Evolutionary conservation across 2,113 vertebrate species (phyloP), one percentile per base, ranked within the genome.

Genomic region (Orycteropus afer): DNA sequence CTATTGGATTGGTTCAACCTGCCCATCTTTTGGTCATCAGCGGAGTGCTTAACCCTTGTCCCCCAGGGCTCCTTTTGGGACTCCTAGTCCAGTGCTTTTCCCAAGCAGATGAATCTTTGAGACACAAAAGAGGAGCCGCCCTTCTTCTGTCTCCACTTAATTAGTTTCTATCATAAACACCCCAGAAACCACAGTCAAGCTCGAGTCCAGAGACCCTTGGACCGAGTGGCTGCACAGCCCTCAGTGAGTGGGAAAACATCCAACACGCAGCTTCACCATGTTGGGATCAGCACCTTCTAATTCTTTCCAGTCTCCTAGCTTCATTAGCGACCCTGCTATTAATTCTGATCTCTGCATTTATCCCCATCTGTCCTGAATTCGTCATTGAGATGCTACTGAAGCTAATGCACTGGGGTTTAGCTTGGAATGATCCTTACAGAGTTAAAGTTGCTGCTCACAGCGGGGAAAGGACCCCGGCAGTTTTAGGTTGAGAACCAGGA

Each of bases 281-380:
- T 40, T 2, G 0, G n/a, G 63, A 69, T 42, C 85, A 88, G 93
- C 32, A 84, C 94, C 96, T 95, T 94, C 95, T 97, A 73, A 92
- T 93, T 82, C 81, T 95, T 95, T 94, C 96, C 96, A 42, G 1
- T 90, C 51, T 97, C 71, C 73, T 9, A 42, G 80, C 51, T 95
- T 96, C 96, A 95, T 97, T 95, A 97, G 96, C 84, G 69, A 94
- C 96, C 97, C 82, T 1, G 1, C 91, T 82, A 95, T 96, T 94
- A 96, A 94, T 37, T 61, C 71, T 1, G 78, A 97, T 93, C 0
- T 2, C 82, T 86, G 17, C 25, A 59, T 86, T 96, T 94, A 89
- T 95, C 95, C 96, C 97, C 92, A 93, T 96, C 95, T 91, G 95
- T 79, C 95, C 96, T 93, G 77, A 89, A 90, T 92, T 97, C 83